Conservation (phyloP, 1,140 invertebrate genomes). For the Drosophila funebris region DNA sequence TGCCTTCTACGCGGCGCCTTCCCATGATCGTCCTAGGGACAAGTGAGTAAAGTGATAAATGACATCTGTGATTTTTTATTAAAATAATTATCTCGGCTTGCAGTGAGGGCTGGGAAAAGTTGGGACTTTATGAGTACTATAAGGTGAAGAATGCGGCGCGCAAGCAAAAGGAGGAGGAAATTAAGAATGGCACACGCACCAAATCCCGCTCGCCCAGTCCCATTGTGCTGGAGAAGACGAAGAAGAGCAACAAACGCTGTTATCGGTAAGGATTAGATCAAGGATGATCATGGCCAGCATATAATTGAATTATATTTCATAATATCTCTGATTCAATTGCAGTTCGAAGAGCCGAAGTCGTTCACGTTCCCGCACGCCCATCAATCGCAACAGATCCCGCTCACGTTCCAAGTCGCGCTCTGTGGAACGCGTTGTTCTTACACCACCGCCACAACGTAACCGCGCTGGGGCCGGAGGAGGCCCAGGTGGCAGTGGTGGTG, state of each 20-base stretch:
- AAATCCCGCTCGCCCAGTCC: conserved; percentile 91
- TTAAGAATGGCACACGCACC: conserved; percentile 88
- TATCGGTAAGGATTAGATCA: conserved; percentile 80
- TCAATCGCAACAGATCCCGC: conserved; percentile 35
- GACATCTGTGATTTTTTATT: too few relatives aligned
- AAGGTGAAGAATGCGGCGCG: conserved; percentile 96
- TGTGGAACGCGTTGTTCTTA: conserved; percentile 32
- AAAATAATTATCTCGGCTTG: too few relatives aligned
- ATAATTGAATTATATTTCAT: neutral
- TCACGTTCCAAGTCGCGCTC: conserved; percentile 86
- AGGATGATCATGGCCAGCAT: too few relatives aligned
- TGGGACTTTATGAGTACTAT: conserved; percentile 98
- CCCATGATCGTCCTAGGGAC: conserved; percentile 96
- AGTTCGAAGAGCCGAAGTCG: conserved; percentile 86
- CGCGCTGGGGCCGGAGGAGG: conserved; percentile 51
- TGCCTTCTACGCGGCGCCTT: conserved; percentile 96
- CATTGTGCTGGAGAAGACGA: conserved; percentile 90
- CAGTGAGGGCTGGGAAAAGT: conserved; percentile 98
- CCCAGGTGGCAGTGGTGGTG: conserved; percentile 69
- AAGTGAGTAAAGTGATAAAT: conserved; percentile 89
- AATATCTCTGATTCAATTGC: neutral
- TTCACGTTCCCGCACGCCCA: conserved; percentile 80
- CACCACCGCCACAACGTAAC: conserved; percentile 59
- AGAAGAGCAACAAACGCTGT: conserved; percentile 72
- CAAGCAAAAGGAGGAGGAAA: conserved; percentile 94